Conservation (phyloP, 2,113 vertebrate genomes). For the Centropus unirufus region DNA sequence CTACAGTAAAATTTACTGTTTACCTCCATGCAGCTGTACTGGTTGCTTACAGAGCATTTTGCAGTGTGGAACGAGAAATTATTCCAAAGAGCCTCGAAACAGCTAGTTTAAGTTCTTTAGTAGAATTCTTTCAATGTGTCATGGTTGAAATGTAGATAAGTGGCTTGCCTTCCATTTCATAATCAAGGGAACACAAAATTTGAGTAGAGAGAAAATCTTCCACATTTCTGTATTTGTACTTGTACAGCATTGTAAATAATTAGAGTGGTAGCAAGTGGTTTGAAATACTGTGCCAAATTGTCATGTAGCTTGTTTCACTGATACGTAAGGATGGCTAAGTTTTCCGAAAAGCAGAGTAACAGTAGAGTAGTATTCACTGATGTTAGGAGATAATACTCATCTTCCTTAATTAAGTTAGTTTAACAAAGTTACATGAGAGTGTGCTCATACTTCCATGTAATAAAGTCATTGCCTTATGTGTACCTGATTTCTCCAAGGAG, state of each 20-base stretch:
- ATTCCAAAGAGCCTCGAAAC: background rate
- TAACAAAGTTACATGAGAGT: background rate
- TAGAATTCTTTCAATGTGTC: background rate
- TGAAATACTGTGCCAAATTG: background rate
- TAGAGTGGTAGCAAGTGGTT: background rate
- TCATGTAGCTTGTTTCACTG: background rate
- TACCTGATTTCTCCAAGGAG: conserved; percentile 41
- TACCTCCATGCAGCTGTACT: background rate
- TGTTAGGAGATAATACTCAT: background rate
- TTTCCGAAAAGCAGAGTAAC: background rate
- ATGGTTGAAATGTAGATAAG: background rate
- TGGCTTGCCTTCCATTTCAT: background rate
- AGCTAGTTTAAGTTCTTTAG: background rate
- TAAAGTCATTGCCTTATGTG: background rate
- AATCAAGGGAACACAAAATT: background rate
- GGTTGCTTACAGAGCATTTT: background rate
- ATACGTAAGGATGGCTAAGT: background rate
- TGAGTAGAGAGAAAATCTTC: background rate
- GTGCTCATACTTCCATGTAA: background rate
- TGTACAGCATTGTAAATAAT: background rate
- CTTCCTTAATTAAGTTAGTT: background rate
- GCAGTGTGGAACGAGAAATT: background rate
- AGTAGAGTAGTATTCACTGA: background rate
- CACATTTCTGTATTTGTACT: background rate
- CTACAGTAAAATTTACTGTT: background rate